A percentile compares a stretch with the other conserved stretches of the same genome.
These are phyloP conservation scores for Octopus sinensis DNA, from an alignment of 1,140 invertebrate genomes.

Conservation along the genomic window DNA sequence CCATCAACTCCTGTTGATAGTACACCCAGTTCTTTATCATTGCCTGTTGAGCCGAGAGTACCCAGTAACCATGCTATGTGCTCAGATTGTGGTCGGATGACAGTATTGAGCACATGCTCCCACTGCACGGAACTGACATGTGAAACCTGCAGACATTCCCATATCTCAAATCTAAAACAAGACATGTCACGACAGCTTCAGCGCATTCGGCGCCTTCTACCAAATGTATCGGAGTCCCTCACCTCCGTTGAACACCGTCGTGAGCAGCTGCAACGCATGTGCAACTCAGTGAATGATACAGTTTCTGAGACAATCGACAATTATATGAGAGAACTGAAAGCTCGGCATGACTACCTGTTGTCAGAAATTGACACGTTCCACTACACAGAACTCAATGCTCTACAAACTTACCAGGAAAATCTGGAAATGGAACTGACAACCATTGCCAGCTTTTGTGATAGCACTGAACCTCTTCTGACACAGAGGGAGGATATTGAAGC, in stretches of 20 bases:
- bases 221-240: conserved; percentile 66
- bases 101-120: conserved; percentile 80
- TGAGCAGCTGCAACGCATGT: conserved; percentile 38
- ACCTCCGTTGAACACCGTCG: conserved; percentile 38
- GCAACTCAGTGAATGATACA: conserved; percentile 60
- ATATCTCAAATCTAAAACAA: conserved; percentile 89
- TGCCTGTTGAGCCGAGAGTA: conserved; percentile 8
- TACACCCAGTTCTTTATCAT: conserved; percentile 6
- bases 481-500: conserved; percentile 61
- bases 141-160: conserved; percentile 84
- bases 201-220: conserved; percentile 69
- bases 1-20: background rate
- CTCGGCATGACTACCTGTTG: conserved; percentile 82
- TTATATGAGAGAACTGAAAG: conserved; percentile 82
- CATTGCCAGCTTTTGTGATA: conserved; percentile 90
- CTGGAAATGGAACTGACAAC: conserved; percentile 88
- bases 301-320: conserved; percentile 74
- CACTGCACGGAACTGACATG: conserved; percentile 93
- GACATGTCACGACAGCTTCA: conserved; percentile 92
- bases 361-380: conserved; percentile 86
- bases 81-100: conserved; percentile 82
- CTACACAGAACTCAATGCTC: conserved; percentile 75
- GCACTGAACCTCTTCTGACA: conserved; percentile 89
- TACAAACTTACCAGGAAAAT: conserved; percentile 85
- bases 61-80: conserved; percentile 33